Base-by-base conservation (phyloP, 2,888 invertebrate species). In the Erebia epiphron region DNA sequence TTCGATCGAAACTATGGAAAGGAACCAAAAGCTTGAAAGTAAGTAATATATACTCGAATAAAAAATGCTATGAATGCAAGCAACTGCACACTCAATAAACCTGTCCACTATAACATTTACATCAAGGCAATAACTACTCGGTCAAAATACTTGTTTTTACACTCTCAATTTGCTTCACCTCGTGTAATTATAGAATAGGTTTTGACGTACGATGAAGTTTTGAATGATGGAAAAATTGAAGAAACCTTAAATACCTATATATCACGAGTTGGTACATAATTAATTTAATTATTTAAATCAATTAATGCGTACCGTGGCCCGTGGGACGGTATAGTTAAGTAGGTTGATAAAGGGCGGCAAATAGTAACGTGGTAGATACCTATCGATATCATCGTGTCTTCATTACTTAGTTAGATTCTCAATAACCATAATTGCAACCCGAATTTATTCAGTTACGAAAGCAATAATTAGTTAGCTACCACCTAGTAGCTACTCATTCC, bases 21-120 rank as follows among this genome's bases (percentile, higher is more conserved):
- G 66, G 68, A 70, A 68, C 72, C 70, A 58, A 74, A 67, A 69
- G 64, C 69, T 74, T 69, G 69, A 50, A 63, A 68, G 69, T 21
- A 69, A 63, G 63, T 73, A n/a, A 50, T n/a, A 8, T 1, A 50
- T 13, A 50, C n/a, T 54, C 14, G 26, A 57, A 57, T 57, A 76
- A 76, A 67, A 76, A 76, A 76, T 74, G 72, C 62, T 69, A 75
- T 68, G 74, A 74, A 71, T 75, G 75, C 74, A 73, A 75, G 72
- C 70, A 69, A 73, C 67, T 68, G 71, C 70, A 75, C 75, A 72
- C 72, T 75, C 71, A 73, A 70, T 74, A 75, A 77, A 78, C 77
- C 75, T 75, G 76, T 77, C 70, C 62, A 68, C 69, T 69, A 71
- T 72, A 74, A 69, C 69, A 69, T 75, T 73, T 70, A 72, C 72